phyloP scores from a whole-genome alignment of 2,113 vertebrate genomes.

The Amphiprion percula region DNA sequence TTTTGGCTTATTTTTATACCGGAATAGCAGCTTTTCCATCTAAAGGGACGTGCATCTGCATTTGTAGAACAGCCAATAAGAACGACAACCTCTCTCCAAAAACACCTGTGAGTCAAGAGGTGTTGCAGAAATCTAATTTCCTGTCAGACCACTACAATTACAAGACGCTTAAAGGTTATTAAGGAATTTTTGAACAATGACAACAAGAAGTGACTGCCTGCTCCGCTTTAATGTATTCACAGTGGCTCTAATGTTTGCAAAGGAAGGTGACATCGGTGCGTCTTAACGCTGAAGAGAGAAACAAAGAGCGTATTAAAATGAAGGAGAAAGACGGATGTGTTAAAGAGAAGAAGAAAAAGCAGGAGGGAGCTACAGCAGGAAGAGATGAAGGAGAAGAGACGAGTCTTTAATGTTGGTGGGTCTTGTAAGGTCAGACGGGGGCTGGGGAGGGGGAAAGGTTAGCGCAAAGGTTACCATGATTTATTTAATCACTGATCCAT shows the following conservation, averaged over 20 bases:
- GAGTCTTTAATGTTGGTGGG: slow-evolving; percentile 77
- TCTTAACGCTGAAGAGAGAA: neutral
- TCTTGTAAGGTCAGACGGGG: slow-evolving; percentile 79
- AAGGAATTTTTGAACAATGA: too few species aligned
- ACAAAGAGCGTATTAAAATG: neutral
- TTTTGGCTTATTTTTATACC: too few species aligned
- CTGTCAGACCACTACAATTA: too few species aligned
- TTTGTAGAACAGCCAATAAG: too few species aligned
- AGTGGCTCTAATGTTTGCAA: neutral
- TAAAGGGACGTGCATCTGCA: too few species aligned
- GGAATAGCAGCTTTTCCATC: too few species aligned
- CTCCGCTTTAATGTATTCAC: too few species aligned
- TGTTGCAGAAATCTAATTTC: too few species aligned
- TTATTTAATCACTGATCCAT: slow-evolving; percentile 81
- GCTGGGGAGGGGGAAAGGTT: slow-evolving; percentile 75
- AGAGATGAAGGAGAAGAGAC: slow-evolving; percentile 65
- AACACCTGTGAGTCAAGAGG: too few species aligned
- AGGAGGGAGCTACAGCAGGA: slow-evolving; percentile 2
- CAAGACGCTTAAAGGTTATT: too few species aligned
- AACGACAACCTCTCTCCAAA: too few species aligned
- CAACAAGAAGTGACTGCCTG: too few species aligned
- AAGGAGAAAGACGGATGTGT: neutral
- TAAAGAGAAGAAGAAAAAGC: slow-evolving; percentile 40
- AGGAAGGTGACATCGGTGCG: neutral
- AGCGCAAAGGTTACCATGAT: slow-evolving; percentile 81